Conservation (phyloP, 2,113 vertebrate genomes). For the Salvator merianae region DNA sequence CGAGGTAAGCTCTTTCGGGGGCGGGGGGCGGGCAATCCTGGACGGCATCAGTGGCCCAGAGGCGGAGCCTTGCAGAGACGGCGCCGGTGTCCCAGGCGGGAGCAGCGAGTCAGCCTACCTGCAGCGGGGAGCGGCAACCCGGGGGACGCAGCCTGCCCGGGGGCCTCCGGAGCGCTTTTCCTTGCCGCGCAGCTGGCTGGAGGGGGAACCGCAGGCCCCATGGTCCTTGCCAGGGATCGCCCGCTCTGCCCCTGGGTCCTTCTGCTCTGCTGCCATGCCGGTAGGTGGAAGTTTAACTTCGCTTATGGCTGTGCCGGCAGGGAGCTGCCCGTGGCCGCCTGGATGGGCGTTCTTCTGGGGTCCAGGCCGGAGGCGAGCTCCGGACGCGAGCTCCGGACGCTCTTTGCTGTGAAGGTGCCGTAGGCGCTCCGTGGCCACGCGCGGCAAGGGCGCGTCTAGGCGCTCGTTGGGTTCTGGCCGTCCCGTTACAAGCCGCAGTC, state of each 20-base stretch:
- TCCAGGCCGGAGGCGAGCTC: not conserved
- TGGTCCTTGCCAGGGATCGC: conserved; percentile 34
- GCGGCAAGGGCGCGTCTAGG: too few species aligned
- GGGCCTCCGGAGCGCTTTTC: not conserved
- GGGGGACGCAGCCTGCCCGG: not conserved
- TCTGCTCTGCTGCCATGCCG: conserved; percentile 42
- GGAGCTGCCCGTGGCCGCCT: not conserved
- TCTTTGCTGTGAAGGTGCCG: too few species aligned
- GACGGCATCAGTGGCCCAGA: too few species aligned
- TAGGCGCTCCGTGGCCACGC: too few species aligned
- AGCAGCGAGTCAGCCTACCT: too few species aligned
- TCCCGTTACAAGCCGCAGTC: not conserved
- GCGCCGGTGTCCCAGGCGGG: too few species aligned
- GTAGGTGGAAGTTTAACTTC: conserved; percentile 47
- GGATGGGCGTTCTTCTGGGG: fast-evolving
- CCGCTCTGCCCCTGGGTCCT: conserved; percentile 9
- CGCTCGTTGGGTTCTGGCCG: too few species aligned
- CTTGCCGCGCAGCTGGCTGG: not conserved
- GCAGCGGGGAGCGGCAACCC: too few species aligned
- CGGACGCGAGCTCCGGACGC: too few species aligned
- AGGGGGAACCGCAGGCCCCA: not conserved
- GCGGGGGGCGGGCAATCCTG: too few species aligned
- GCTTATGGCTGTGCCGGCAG: not conserved
- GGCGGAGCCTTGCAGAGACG: too few species aligned
- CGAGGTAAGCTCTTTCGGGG: too few species aligned